Evolutionary conservation across 2,113 vertebrate genomes (phyloP).

Genomic region (Serinus canaria): DNA sequence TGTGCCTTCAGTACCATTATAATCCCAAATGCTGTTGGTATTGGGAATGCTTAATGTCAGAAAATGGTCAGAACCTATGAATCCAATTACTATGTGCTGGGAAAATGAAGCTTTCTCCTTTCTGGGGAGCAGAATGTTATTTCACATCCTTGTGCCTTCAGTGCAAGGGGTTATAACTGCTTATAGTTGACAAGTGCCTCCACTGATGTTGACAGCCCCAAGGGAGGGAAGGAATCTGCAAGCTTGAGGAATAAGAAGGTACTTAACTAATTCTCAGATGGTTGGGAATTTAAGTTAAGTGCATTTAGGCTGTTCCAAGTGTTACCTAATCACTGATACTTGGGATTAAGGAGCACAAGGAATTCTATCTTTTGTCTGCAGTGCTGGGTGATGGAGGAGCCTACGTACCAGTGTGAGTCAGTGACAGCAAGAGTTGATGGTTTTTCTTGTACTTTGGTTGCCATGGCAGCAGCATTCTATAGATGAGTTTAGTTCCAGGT

Average conservation of each 20-base stretch:
- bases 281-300: not conserved
- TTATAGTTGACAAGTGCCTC: not conserved
- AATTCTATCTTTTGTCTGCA: not conserved
- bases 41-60: not conserved
- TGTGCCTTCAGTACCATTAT: not conserved
- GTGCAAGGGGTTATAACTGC: not conserved
- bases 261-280: not conserved
- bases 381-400: not conserved
- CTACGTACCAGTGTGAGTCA: not conserved
- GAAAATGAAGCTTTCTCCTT: not conserved
- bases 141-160: not conserved
- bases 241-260: not conserved
- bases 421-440: not conserved
- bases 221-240: not conserved
- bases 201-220: not conserved
- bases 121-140: not conserved
- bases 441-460: conserved; percentile 4
- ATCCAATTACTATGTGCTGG: not conserved
- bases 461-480: conserved; percentile 19
- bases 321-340: not conserved
- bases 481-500: not conserved
- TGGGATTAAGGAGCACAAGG: not conserved
- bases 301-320: not conserved
- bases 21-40: not conserved
- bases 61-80: not conserved